Evolutionary conservation across 2,888 invertebrate genomes (phyloP).

Genomic region (Smittia sp.): DNA sequence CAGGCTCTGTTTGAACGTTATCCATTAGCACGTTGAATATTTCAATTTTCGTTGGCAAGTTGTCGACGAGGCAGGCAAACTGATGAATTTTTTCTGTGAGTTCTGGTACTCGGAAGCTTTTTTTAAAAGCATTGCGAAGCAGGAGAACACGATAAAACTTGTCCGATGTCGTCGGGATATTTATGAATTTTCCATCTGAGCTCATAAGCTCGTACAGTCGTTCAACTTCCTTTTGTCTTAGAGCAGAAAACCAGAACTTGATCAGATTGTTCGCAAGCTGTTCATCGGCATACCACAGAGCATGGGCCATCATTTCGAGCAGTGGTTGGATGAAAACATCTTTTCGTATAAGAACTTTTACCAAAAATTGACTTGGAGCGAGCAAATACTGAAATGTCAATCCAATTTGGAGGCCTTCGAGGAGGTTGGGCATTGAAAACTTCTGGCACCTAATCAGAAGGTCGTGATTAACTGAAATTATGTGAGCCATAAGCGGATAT

Average conservation of each 20-base stretch:
- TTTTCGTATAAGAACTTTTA: background rate
- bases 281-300: background rate
- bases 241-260: slow-evolving; percentile 10
- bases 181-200: background rate
- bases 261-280: background rate
- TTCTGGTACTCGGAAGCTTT: background rate
- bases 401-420: background rate
- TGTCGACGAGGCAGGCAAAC: background rate
- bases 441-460: background rate
- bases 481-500: background rate
- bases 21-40: background rate
- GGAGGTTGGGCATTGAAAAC: background rate
- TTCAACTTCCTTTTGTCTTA: background rate
- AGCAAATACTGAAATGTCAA: background rate
- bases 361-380: background rate
- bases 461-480: background rate
- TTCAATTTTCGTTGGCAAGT: slow-evolving; percentile 11
- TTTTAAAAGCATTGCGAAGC: slow-evolving; percentile 14
- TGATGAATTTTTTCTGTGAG: background rate
- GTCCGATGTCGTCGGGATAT: background rate
- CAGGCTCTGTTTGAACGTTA: background rate
- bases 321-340: background rate
- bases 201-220: background rate
- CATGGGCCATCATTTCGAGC: background rate
- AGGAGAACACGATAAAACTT: slow-evolving; percentile 20